phyloP scores from a whole-genome alignment of 2,888 invertebrate species.

The Baronia brevicornis region DNA sequence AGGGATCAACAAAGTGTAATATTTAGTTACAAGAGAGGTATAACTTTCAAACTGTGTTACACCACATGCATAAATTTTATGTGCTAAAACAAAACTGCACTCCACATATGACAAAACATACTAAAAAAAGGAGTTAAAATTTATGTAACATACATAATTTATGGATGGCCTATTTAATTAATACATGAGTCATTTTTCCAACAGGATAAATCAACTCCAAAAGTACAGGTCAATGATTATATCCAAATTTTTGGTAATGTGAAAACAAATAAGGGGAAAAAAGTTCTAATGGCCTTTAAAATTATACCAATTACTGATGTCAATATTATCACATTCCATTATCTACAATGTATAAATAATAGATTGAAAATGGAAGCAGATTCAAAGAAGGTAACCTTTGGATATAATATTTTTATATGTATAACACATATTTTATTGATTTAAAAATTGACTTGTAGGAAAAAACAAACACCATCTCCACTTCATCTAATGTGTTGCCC shows the following conservation, averaged over 20 bases:
- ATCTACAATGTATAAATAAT: slow-evolving; percentile 66
- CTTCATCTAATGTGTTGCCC: slow-evolving; percentile 45
- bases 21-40: no score
- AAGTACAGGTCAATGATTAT: slow-evolving; percentile 67
- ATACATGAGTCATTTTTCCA: no score
- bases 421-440: slow-evolving; percentile 1
- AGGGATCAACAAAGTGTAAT: no score
- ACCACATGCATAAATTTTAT: no score
- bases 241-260: slow-evolving; percentile 68
- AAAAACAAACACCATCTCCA: slow-evolving; percentile 39
- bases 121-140: no score
- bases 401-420: neutral
- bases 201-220: slow-evolving; percentile 64
- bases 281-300: slow-evolving; percentile 67
- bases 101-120: no score
- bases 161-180: no score
- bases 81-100: no score
- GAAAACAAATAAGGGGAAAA: slow-evolving; percentile 66
- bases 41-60: no score
- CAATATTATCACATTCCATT: slow-evolving; percentile 70
- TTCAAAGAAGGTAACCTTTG: slow-evolving; percentile 57
- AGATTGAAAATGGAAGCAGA: slow-evolving; percentile 68
- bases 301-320: slow-evolving; percentile 61
- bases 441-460: slow-evolving; percentile 33
- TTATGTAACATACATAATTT: no score